These are phyloP conservation scores for Atlantisia rogersi DNA, from an alignment of 2,113 vertebrate species.

Conservation along the genomic window DNA sequence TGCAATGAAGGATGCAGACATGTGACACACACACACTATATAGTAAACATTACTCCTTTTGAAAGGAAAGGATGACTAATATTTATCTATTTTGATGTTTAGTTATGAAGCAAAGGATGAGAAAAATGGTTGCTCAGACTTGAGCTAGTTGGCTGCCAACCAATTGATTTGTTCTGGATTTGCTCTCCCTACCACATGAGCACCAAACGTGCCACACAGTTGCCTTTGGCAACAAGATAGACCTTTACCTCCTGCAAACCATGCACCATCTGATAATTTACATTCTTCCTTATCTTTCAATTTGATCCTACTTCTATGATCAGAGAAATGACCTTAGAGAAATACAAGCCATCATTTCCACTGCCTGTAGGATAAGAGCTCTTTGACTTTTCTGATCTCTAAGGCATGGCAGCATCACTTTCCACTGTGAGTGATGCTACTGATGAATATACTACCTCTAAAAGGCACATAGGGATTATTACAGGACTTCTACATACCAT, in stretches of 20 bases:
- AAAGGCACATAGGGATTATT: neutral
- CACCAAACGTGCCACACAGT: fast-evolving
- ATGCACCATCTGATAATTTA: fast-evolving
- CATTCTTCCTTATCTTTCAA: neutral
- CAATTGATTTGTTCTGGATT: neutral
- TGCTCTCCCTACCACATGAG: neutral
- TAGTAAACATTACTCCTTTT: neutral
- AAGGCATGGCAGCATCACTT: neutral
- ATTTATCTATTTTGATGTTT: neutral
- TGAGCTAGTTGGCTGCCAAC: neutral
- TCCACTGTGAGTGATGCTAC: neutral
- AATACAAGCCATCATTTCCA: neutral
- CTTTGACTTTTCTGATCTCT: neutral
- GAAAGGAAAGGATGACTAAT: neutral
- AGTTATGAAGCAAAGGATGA: neutral
- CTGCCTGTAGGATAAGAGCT: neutral
- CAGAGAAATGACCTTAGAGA: neutral
- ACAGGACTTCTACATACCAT: neutral
- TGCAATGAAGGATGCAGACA: neutral
- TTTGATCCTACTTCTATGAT: neutral
- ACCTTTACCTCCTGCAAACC: neutral
- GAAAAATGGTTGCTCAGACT: neutral
- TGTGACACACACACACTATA: too few relatives aligned
- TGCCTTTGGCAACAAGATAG: neutral
- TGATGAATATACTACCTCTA: neutral